Evolutionary conservation across 2,888 invertebrate genomes (phyloP).

Genomic region (Torymus texanus): DNA sequence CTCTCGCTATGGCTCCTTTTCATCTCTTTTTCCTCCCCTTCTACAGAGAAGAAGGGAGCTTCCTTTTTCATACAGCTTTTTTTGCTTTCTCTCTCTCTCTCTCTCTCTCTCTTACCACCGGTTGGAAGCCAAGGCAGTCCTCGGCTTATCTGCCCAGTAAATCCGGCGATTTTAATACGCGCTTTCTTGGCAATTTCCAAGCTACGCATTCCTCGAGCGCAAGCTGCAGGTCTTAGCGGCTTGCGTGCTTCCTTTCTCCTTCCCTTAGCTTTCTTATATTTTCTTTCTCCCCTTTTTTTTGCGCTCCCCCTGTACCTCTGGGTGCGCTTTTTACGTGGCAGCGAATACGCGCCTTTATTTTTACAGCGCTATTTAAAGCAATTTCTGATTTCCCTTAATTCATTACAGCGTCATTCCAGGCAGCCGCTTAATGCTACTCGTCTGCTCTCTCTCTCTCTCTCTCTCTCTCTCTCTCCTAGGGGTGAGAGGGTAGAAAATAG

Average conservation of each 20-base stretch:
- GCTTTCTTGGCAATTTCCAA: slow-evolving; percentile 76
- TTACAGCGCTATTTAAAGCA: slow-evolving; percentile 73
- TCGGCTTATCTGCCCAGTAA: slow-evolving; percentile 78
- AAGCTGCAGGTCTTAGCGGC: slow-evolving; percentile 43
- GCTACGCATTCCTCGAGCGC: slow-evolving; percentile 69
- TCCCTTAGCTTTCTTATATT: slow-evolving; percentile 57
- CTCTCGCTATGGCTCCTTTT: slow-evolving; percentile 59
- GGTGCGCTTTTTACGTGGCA: not conserved
- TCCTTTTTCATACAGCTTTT: slow-evolving; percentile 54
- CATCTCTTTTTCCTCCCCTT: slow-evolving; percentile 43
- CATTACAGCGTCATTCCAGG: slow-evolving; percentile 70
- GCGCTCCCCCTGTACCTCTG: not conserved
- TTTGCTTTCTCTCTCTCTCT: slow-evolving; percentile 28
- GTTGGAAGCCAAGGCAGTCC: too few species aligned
- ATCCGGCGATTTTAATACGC: slow-evolving; percentile 79
- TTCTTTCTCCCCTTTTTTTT: slow-evolving; percentile 7
- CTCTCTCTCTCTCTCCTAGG: too few species aligned
- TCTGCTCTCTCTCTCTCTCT: too few species aligned
- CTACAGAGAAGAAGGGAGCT: too few species aligned
- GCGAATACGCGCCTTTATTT: slow-evolving; percentile 68
- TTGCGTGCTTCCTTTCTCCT: not conserved
- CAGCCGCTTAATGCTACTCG: slow-evolving; percentile 69
- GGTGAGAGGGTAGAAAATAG: slow-evolving; percentile 50
- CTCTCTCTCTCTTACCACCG: too few species aligned
- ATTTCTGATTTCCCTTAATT: slow-evolving; percentile 75